A percentile compares a stretch with the other conserved stretches of the same genome.
Conservation (phyloP, 2,113 vertebrate species). For the Atherinomorus stipes region DNA sequence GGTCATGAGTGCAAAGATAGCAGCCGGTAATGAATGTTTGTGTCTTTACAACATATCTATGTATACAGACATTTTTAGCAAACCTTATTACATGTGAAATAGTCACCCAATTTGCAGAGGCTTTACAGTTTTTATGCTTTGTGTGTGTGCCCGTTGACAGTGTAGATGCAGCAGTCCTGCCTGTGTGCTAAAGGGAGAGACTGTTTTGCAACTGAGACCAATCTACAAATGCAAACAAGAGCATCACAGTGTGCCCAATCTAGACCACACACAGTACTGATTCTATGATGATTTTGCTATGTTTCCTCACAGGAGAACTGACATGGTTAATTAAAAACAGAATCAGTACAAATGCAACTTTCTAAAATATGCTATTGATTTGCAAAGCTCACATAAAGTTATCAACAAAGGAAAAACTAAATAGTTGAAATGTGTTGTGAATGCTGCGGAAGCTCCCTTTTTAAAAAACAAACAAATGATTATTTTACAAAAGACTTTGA, state of each 20-base stretch:
- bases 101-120: conserved; percentile 42
- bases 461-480: background rate
- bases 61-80: conserved; percentile 41
- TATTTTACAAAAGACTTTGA: background rate
- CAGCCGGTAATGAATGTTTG: conserved; percentile 53
- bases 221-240: background rate
- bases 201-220: background rate
- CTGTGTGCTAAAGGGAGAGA: background rate
- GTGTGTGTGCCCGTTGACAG: conserved; percentile 2
- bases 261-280: background rate
- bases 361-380: background rate
- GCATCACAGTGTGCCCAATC: background rate
- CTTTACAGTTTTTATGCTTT: conserved; percentile 16
- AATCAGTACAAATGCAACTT: background rate
- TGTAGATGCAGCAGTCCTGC: background rate
- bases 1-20: conserved; percentile 52
- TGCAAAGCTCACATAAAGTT: background rate
- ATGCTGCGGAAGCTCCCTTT: background rate
- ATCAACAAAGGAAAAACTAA: background rate
- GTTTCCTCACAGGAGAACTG: background rate
- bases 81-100: conserved; percentile 48
- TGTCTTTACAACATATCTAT: conserved; percentile 39
- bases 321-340: background rate
- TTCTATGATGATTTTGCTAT: background rate
- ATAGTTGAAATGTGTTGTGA: background rate